These are phyloP conservation scores for Aramus guarauna DNA, from an alignment of 2,113 vertebrate species.

Conservation along the genomic window DNA sequence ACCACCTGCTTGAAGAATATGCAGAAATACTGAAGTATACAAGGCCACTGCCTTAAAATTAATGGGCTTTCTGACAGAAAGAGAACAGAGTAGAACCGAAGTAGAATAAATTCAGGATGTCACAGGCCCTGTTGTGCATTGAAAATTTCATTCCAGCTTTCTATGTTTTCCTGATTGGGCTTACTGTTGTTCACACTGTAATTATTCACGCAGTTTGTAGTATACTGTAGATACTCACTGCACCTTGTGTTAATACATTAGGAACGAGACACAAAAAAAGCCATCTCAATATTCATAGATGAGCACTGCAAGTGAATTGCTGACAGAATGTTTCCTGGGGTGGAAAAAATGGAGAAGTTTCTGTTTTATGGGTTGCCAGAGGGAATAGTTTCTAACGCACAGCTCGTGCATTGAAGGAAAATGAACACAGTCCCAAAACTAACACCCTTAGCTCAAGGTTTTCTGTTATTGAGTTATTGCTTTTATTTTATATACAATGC, in stretches of 20 bases:
- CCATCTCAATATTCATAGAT: slow-evolving; percentile 39
- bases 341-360: slow-evolving; percentile 42
- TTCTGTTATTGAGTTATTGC: background rate
- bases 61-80: background rate
- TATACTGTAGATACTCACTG: background rate
- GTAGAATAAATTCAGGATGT: background rate
- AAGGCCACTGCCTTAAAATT: background rate
- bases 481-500: slow-evolving; percentile 36
- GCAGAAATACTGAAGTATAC: background rate
- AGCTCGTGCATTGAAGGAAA: slow-evolving; percentile 10
- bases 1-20: background rate
- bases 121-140: background rate
- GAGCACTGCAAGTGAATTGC: slow-evolving; percentile 35
- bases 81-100: background rate
- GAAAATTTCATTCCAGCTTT: background rate
- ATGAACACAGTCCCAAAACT: slow-evolving; percentile 5
- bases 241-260: slow-evolving; percentile 14
- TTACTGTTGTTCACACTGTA: background rate
- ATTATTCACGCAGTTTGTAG: background rate
- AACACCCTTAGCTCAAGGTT: slow-evolving; percentile 29
- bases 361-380: slow-evolving; percentile 52
- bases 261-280: background rate
- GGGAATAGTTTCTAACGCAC: slow-evolving; percentile 26
- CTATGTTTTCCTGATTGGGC: background rate
- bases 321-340: slow-evolving; percentile 56